phyloP scores from a whole-genome alignment of 2,797 vertebrate genomes.

The Lacerta viridis region DNA sequence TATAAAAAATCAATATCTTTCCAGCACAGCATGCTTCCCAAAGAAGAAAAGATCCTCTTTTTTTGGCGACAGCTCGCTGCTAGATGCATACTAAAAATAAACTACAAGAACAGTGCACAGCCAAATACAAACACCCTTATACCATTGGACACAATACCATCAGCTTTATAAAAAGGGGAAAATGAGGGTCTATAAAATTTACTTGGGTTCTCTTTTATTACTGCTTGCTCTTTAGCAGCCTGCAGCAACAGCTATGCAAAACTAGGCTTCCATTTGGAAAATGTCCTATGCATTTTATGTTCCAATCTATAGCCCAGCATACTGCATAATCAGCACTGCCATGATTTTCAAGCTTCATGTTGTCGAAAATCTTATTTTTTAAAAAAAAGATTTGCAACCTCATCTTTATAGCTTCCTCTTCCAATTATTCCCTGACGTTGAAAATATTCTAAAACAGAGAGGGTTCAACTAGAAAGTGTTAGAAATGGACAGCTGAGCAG shows the following conservation, averaged over 20 bases:
- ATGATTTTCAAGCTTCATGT: neutral
- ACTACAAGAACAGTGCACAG: neutral
- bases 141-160: neutral
- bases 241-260: neutral
- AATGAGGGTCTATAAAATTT: neutral
- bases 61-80: neutral
- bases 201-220: neutral
- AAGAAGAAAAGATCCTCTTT: neutral
- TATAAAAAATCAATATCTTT: neutral
- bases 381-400: neutral
- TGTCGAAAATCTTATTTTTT: neutral
- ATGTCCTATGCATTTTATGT: neutral
- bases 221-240: neutral
- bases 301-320: neutral
- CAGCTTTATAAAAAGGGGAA: neutral
- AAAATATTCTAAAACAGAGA: neutral
- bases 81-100: neutral
- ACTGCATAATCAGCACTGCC: neutral
- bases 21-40: neutral
- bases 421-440: neutral
- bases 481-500: neutral
- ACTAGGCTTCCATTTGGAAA: neutral
- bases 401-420: neutral
- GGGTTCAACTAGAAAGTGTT: neutral
- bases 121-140: neutral